Percentiles rank a stretch among this genome's conserved stretches.
These are phyloP conservation scores for Manis javanica DNA, from an alignment of 2,797 vertebrate species.

Conservation along the genomic window DNA sequence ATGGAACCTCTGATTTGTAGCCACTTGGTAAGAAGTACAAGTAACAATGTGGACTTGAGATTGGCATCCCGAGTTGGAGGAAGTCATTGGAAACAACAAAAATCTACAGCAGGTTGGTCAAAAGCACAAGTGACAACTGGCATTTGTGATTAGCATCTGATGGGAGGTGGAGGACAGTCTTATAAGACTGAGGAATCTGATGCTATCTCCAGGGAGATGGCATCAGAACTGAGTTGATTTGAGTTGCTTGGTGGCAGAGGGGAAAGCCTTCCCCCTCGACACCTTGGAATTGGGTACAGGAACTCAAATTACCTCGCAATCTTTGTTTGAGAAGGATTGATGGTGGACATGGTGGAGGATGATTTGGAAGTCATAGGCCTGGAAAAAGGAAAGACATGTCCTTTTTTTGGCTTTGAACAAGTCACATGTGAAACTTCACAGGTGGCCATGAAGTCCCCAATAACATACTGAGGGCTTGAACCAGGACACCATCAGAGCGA, in stretches of 20 bases:
- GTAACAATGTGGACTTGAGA: not conserved
- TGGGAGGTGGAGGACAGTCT: not conserved
- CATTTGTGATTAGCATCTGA: not conserved
- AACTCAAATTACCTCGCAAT: not conserved
- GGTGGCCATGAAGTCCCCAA: not conserved
- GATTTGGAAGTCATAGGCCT: not conserved
- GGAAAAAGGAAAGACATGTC: not conserved
- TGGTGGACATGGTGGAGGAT: not conserved
- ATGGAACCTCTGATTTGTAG: not conserved
- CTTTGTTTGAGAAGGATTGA: not conserved
- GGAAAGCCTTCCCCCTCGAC: not conserved
- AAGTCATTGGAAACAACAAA: not conserved
- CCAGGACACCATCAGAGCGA: not conserved
- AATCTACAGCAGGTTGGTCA: not conserved
- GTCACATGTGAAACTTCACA: not conserved
- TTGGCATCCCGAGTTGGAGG: not conserved
- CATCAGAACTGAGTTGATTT: not conserved
- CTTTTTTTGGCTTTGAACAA: too few relatives aligned
- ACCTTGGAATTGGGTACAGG: not conserved
- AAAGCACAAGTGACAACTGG: not conserved
- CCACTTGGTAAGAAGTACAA: not conserved
- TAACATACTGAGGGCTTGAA: not conserved
- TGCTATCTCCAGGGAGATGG: too few relatives aligned
- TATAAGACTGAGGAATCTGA: not conserved
- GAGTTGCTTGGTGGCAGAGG: not conserved